A percentile compares a stretch with the other conserved stretches of the same genome.
Conservation (phyloP, 2,888 invertebrate species). For the Plemyria rubiginata region DNA sequence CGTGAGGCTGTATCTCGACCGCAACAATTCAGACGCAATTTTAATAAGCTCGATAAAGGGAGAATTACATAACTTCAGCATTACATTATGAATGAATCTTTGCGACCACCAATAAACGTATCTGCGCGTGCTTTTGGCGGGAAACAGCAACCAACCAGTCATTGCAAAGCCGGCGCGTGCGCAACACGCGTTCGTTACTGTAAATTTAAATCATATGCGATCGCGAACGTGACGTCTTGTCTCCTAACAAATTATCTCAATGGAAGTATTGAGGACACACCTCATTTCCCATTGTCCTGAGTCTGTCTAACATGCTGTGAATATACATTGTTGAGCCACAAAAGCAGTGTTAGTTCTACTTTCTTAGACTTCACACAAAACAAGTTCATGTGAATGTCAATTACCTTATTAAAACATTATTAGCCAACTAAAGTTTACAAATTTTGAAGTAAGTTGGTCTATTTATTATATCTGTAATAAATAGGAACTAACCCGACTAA, state of each 20-base stretch:
- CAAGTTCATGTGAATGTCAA: slow-evolving; percentile 62
- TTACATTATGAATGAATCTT: slow-evolving; percentile 72
- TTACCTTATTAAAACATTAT: slow-evolving; percentile 34
- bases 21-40: slow-evolving; percentile 50
- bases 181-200: slow-evolving; percentile 76
- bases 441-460: slow-evolving; percentile 40
- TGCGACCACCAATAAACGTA: slow-evolving; percentile 59
- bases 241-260: slow-evolving; percentile 72
- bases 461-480: slow-evolving; percentile 17
- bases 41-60: slow-evolving; percentile 56
- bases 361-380: slow-evolving; percentile 71
- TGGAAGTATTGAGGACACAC: slow-evolving; percentile 80
- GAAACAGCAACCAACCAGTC: slow-evolving; percentile 73
- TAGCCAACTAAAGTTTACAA: slow-evolving; percentile 33
- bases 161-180: slow-evolving; percentile 75
- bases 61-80: slow-evolving; percentile 67
- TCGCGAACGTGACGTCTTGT: slow-evolving; percentile 79
- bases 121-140: slow-evolving; percentile 76
- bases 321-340: slow-evolving; percentile 74
- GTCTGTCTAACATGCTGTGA: slow-evolving; percentile 78
- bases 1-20: slow-evolving; percentile 53
- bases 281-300: slow-evolving; percentile 74
- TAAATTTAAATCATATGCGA: slow-evolving; percentile 66
- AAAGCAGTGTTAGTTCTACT: slow-evolving; percentile 81
- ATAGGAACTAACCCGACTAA: slow-evolving; percentile 13